Evolutionary conservation across 2,888 invertebrate species (phyloP).

Genomic region (Temnothorax rugatulus): DNA sequence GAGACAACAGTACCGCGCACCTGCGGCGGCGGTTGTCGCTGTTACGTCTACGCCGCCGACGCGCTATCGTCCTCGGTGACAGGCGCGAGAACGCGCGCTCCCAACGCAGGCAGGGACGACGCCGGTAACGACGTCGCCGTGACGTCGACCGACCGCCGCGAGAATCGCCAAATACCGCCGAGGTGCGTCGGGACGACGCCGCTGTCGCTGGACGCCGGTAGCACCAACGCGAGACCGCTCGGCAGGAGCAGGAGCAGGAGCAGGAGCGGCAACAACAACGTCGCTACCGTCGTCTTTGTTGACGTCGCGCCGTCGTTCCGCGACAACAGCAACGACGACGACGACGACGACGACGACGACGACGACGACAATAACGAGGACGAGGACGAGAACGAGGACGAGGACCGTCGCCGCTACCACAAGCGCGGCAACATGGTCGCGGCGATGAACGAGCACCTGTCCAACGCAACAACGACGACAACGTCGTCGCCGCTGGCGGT

Average conservation of each 20-base stretch:
- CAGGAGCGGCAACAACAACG: background rate
- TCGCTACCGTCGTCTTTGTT: conserved; percentile 48
- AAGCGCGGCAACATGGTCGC: conserved; percentile 85
- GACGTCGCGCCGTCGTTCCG: conserved; percentile 35
- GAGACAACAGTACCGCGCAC: conserved; percentile 22
- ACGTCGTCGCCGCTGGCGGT: conserved; percentile 62
- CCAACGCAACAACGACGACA: conserved; percentile 79
- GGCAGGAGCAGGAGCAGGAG: background rate
- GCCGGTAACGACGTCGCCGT: background rate
- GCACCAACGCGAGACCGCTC: conserved; percentile 1
- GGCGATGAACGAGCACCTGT: conserved; percentile 86
- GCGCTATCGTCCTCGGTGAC: background rate
- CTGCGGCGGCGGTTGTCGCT: conserved; percentile 1
- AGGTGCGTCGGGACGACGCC: conserved; percentile 58
- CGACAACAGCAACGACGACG: conserved; percentile 7
- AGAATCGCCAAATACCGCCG: conserved; percentile 37
- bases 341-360: conserved; percentile 46
- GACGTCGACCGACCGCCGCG: conserved; percentile 29
- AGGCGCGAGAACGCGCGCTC: conserved; percentile 21
- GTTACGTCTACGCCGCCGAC: background rate
- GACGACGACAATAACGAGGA: conserved; percentile 34
- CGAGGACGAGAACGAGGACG: conserved; percentile 58
- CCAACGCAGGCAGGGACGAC: background rate
- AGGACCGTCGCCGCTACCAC: conserved; percentile 62
- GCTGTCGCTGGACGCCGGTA: conserved; percentile 20